Evolutionary conservation across 1,140 invertebrate genomes (phyloP).

Genomic region (Magallana angulata): DNA sequence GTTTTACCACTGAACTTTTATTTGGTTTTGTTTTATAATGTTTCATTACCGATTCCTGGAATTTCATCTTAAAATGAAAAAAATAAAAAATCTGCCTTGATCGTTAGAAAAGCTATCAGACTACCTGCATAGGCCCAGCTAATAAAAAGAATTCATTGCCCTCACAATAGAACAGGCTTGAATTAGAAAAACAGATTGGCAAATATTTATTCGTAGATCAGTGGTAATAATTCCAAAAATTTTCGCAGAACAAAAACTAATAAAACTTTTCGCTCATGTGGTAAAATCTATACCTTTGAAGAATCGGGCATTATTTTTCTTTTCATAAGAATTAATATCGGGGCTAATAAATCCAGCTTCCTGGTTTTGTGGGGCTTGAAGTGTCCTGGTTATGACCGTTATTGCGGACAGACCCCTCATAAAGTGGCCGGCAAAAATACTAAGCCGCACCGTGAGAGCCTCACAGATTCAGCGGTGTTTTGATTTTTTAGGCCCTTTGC

Average conservation of each 20-base stretch:
- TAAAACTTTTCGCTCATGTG: constrained; percentile 10
- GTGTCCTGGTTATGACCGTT: background rate
- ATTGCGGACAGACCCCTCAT: constrained; percentile 18
- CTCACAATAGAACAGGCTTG: background rate
- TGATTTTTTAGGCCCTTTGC: constrained; percentile 1
- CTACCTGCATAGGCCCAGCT: constrained; percentile 20
- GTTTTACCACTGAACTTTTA: no score
- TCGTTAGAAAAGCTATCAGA: background rate
- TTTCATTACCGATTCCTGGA: background rate
- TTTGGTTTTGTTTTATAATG: background rate
- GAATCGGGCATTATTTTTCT: constrained; percentile 10
- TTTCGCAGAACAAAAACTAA: constrained; percentile 28
- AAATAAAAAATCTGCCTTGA: background rate
- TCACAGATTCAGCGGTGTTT: background rate
- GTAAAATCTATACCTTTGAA: constrained; percentile 30
- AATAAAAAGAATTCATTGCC: constrained; percentile 8
- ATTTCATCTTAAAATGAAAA: background rate
- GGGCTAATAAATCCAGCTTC: constrained; percentile 30
- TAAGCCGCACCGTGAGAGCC: background rate
- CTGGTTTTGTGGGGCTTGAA: constrained; percentile 7
- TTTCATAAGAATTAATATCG: constrained; percentile 14
- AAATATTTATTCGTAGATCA: constrained; percentile 30
- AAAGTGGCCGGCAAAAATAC: constrained; percentile 12
- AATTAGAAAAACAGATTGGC: constrained; percentile 27
- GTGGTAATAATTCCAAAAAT: constrained; percentile 9